Conservation (phyloP, 2,113 vertebrate genomes). For the Scalopus aquaticus region DNA sequence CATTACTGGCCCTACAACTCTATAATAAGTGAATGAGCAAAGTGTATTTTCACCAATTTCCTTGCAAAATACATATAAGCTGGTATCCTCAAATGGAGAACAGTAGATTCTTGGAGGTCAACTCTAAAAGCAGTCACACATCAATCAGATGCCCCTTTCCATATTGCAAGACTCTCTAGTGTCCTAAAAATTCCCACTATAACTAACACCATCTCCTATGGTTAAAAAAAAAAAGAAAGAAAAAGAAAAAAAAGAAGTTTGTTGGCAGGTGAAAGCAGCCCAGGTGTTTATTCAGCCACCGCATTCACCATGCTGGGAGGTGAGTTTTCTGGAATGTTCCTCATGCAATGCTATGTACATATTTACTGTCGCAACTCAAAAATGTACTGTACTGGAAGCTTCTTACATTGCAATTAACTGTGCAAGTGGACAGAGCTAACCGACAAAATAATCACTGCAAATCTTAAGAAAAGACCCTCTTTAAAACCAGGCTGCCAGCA, state of each 20-base stretch:
- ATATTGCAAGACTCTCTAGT: background rate
- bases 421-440: conserved; percentile 7
- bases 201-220: background rate
- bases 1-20: background rate
- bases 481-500: background rate
- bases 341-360: background rate
- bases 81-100: background rate
- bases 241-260: background rate
- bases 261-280: background rate
- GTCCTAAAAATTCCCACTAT: background rate
- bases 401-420: conserved; percentile 69
- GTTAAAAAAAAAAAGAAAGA: background rate
- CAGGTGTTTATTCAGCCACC: conserved; percentile 13
- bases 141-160: background rate
- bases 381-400: conserved; percentile 80
- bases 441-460: background rate
- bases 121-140: background rate
- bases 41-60: background rate
- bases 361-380: conserved; percentile 40
- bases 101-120: background rate
- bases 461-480: background rate
- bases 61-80: background rate
- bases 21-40: background rate
- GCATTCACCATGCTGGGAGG: background rate
- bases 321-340: conserved; percentile 55